phyloP scores from a whole-genome alignment of 2,113 vertebrate species.

The Microtus pennsylvanicus region DNA sequence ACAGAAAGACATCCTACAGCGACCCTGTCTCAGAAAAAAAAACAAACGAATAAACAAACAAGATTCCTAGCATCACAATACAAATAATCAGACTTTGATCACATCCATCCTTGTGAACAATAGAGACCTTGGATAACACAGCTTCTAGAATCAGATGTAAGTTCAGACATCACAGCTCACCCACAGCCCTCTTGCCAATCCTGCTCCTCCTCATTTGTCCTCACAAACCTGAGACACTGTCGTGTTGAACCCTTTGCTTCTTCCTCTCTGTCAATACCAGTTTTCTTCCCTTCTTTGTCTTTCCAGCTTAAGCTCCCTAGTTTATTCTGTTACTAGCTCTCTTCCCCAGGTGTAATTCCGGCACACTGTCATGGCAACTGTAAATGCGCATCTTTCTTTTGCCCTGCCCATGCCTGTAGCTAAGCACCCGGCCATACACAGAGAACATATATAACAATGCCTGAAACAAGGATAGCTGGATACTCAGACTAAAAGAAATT shows the following conservation, averaged over 20 bases:
- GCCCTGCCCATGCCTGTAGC: background rate
- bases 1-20: too few relatives aligned
- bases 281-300: background rate
- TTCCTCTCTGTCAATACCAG: background rate
- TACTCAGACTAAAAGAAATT: background rate
- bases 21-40: background rate
- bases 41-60: background rate
- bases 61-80: background rate
- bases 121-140: background rate
- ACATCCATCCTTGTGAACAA: background rate
- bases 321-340: background rate
- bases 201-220: background rate
- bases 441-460: background rate
- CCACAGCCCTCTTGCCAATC: background rate
- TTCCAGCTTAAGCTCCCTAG: background rate
- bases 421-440: too few relatives aligned
- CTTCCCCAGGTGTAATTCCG: background rate
- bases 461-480: background rate
- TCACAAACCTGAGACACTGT: background rate
- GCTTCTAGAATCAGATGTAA: background rate
- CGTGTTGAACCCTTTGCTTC: background rate
- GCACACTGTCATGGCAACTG: background rate
- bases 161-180: background rate
- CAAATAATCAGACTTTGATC: background rate
- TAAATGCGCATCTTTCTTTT: background rate